Evolutionary conservation across 2,113 vertebrate species (phyloP).

Genomic region (Rana temporaria): DNA sequence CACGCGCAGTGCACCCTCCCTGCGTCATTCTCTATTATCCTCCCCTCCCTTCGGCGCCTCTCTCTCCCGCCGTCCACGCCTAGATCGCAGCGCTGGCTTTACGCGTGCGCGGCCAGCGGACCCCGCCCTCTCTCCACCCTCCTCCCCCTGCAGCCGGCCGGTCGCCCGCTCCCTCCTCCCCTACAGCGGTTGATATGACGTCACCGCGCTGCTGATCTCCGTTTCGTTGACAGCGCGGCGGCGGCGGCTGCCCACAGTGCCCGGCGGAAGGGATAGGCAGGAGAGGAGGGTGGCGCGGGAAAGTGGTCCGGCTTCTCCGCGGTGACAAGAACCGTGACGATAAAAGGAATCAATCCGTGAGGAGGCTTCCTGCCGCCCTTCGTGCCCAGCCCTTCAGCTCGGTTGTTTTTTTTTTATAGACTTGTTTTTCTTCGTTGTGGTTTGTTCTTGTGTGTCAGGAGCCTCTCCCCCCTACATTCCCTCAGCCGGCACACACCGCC

Average conservation of each 20-base stretch:
- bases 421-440: constrained; percentile 25
- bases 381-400: constrained; percentile 39
- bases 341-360: background rate
- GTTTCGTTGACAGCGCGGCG: constrained; percentile 43
- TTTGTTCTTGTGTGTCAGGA: background rate
- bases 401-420: background rate
- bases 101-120: constrained; percentile 53
- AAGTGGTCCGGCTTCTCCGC: background rate
- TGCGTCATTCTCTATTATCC: constrained; percentile 61
- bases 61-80: constrained; percentile 57
- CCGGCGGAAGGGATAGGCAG: constrained; percentile 62
- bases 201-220: constrained; percentile 55
- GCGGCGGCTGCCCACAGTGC: constrained; percentile 26
- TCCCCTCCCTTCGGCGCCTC: constrained; percentile 43
- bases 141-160: constrained; percentile 38
- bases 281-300: constrained; percentile 37
- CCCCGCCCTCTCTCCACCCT: background rate
- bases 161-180: constrained; percentile 47
- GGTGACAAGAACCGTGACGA: background rate
- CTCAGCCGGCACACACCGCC: constrained; percentile 23
- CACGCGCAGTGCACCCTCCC: background rate
- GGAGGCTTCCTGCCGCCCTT: constrained; percentile 40
- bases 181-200: constrained; percentile 57
- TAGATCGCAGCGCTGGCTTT: constrained; percentile 52
- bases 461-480: background rate